Percentiles rank a stretch among this genome's conserved stretches.
These are phyloP conservation scores for Temnothorax nylanderi DNA, from an alignment of 1,140 invertebrate species.

Conservation along the genomic window DNA sequence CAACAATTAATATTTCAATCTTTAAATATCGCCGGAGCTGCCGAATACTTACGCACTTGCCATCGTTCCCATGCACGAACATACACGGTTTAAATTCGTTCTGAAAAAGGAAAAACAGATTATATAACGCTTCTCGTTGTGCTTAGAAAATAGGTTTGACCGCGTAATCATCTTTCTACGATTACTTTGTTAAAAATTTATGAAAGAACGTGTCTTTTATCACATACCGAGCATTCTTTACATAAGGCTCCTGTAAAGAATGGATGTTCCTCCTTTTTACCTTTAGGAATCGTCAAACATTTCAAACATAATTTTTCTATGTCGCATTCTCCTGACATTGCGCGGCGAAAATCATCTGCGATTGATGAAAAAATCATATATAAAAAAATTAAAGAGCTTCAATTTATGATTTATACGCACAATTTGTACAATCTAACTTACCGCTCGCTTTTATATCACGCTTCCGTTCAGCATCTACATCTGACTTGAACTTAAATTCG, in stretches of 20 bases:
- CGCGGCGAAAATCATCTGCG: conserved; percentile 65
- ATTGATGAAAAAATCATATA: conserved; percentile 3
- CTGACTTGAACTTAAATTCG: conserved; percentile 68
- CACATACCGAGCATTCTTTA: conserved; percentile 76
- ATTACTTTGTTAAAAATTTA: neutral
- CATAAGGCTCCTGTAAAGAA: conserved; percentile 79
- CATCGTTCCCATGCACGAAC: conserved; percentile 80
- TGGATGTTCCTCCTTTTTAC: conserved; percentile 74
- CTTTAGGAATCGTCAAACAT: conserved; percentile 68
- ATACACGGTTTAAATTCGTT: conserved; percentile 77
- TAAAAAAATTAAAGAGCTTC: neutral
- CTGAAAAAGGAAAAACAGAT: conserved; percentile 64
- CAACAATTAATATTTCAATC: conserved; percentile 16
- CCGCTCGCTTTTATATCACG: conserved; percentile 72
- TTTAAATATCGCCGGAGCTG: conserved; percentile 4
- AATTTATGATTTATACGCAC: neutral
- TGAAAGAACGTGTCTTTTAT: neutral
- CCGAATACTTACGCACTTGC: conserved; percentile 78
- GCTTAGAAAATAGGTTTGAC: neutral
- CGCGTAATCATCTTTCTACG: neutral
- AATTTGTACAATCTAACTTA: conserved; percentile 32
- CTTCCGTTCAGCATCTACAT: conserved; percentile 65
- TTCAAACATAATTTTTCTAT: conserved; percentile 76
- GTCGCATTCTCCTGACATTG: conserved; percentile 19
- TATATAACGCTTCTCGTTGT: neutral